Base-by-base conservation (phyloP, 1,140 invertebrate species). In the Cotesia glomerata region DNA sequence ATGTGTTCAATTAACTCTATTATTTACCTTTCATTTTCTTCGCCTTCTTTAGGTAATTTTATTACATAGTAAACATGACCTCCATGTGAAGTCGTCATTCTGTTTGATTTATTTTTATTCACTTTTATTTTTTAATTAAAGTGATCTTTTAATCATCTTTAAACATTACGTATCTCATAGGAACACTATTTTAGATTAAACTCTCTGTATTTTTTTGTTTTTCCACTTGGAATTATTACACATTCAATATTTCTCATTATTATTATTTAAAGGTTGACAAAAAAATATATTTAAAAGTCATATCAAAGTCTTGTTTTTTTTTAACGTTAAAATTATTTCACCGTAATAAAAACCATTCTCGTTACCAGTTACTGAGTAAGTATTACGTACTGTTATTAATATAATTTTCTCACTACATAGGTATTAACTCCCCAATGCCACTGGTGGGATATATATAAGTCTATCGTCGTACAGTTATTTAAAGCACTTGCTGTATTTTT, bases 1-100 rank as follows among this genome's bases (percentile, higher is more conserved):
- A 54, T 35, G 35, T 26, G 7, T 34, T 26, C 14, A 56, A 35
- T 45, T 35, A 52, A 62, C 13, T 35, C 1, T 54, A 52, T 54
- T 45, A 4, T 56, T 83, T 87, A 87, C 85, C 86, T 87, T 74
- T 86, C 82, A 69, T 84, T 82, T 67, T 80, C 77, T 32, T 84
- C 79, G 58, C 68, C 78, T 54, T 88, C 86, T 81, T 87, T 89
- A n/a, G 90, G 90, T 70, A 90, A 89, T 76, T 89, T 90, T 75
- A 91, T 89, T 77, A 91, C 90, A 82, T 91, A 91, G 81, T 91
- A 91, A 65, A 91, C 84, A 75, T 90, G 86, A 74, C 90, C 90
- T 73, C 90, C 90, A 83, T 91, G 90, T 65, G 87, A 88, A 70
- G 88, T 89, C 69, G 89, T 86, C 89, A 89, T 91, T 79, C n/a